phyloP scores from a whole-genome alignment of 2,113 vertebrate species.

The Sylvicapra grimmia region DNA sequence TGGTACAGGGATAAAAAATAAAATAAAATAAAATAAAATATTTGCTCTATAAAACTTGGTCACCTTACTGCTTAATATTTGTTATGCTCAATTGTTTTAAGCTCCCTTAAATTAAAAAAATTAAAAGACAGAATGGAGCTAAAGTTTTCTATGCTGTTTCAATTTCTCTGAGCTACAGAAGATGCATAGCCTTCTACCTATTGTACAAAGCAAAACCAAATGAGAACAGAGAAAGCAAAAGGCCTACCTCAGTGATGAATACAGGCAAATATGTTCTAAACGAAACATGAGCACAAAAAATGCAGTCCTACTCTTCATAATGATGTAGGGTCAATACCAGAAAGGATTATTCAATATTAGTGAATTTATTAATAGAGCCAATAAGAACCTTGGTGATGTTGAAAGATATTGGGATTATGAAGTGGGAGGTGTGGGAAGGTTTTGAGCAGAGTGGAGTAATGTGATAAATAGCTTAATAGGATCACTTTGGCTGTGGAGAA shows the following conservation, averaged over 20 bases:
- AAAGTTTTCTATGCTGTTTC: background rate
- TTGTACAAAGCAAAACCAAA: background rate
- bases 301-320: fast-evolving
- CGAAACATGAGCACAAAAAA: background rate
- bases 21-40: no score
- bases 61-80: background rate
- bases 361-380: background rate
- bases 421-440: background rate
- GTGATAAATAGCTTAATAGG: no score
- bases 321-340: background rate
- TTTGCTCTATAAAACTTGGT: background rate
- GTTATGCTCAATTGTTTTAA: background rate
- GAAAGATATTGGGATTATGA: background rate
- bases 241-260: background rate
- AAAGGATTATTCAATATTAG: background rate
- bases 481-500: background rate
- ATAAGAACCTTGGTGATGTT: background rate
- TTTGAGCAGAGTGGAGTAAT: background rate
- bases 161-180: background rate
- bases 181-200: background rate
- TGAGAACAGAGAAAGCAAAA: background rate
- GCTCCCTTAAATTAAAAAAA: background rate
- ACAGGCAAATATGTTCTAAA: background rate
- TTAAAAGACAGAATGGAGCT: background rate
- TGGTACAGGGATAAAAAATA: no score